phyloP scores from a whole-genome alignment of 2,888 invertebrate species.

The Drosophila diplacantha region DNA sequence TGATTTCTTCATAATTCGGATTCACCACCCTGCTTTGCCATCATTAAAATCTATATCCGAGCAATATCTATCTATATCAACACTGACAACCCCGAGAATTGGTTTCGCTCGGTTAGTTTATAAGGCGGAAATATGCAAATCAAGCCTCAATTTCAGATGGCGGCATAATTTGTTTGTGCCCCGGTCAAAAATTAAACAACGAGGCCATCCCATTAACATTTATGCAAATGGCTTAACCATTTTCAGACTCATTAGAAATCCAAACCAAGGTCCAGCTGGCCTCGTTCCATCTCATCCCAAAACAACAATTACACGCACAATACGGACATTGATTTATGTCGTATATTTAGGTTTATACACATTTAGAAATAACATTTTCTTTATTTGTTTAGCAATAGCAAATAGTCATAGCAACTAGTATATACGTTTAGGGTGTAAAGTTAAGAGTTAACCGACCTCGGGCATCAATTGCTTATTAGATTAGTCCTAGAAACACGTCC shows the following conservation, averaged over 20 bases:
- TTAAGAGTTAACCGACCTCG: constrained; percentile 23
- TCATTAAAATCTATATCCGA: constrained; percentile 54
- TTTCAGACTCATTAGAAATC: constrained; percentile 19
- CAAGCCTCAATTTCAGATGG: constrained; percentile 47
- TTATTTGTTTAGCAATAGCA: constrained; percentile 35
- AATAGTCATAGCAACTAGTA: constrained; percentile 43
- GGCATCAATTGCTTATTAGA: constrained; percentile 27
- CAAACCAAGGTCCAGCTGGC: constrained; percentile 12
- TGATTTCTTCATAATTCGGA: neutral
- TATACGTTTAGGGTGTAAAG: constrained; percentile 25
- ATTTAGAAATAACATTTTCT: constrained; percentile 47
- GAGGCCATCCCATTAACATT: constrained; percentile 22
- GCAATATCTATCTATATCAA: constrained; percentile 24
- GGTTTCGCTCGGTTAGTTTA: constrained; percentile 12
- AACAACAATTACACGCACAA: constrained; percentile 1
- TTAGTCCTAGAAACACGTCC: constrained; percentile 21
- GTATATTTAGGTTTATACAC: constrained; percentile 44
- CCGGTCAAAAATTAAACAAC: constrained; percentile 63
- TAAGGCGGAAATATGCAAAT: constrained; percentile 61
- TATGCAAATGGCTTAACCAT: constrained; percentile 29
- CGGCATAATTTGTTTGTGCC: constrained; percentile 65
- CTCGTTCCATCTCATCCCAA: neutral
- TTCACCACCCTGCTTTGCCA: constrained; percentile 10
- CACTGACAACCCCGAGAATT: constrained; percentile 8
- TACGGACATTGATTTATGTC: constrained; percentile 11